Evolutionary conservation across 1,140 invertebrate species (phyloP).

Genomic region (Phymastichus coffea): DNA sequence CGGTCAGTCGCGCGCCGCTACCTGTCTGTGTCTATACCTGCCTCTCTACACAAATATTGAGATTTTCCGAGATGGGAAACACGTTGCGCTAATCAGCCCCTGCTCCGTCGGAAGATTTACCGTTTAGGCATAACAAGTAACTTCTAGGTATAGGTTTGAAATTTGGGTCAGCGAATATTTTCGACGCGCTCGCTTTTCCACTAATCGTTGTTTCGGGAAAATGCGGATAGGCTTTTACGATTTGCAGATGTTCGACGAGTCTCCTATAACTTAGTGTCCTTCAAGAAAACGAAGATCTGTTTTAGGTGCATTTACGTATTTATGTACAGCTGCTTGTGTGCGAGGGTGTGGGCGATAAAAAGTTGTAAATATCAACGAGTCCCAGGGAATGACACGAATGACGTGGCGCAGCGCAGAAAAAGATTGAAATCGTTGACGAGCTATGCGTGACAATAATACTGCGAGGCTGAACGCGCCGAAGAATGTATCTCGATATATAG

Average conservation of each 20-base stretch:
- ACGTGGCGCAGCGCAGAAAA: neutral
- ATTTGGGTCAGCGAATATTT: no score
- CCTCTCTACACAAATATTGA: constrained; percentile 23
- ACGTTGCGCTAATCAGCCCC: no score
- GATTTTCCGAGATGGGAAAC: constrained; percentile 22
- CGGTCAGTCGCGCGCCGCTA: neutral
- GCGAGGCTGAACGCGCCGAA: neutral
- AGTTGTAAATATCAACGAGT: no score
- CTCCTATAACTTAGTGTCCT: no score
- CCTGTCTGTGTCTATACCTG: constrained; percentile 11
- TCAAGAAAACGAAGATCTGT: no score
- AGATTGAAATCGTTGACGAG: constrained; percentile 1
- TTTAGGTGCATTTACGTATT: no score
- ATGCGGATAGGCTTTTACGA: no score
- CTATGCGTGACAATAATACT: neutral
- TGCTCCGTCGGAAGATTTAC: neutral
- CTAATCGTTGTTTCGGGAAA: no score
- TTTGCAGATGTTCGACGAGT: no score
- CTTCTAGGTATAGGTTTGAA: neutral
- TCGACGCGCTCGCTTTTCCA: no score
- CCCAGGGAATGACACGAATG: neutral
- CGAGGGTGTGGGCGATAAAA: no score
- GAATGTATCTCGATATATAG: neutral
- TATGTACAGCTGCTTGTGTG: no score
- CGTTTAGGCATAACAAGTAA: neutral